These are phyloP conservation scores for Monarcha castaneiventris DNA, from an alignment of 2,113 vertebrate genomes.

Conservation along the genomic window DNA sequence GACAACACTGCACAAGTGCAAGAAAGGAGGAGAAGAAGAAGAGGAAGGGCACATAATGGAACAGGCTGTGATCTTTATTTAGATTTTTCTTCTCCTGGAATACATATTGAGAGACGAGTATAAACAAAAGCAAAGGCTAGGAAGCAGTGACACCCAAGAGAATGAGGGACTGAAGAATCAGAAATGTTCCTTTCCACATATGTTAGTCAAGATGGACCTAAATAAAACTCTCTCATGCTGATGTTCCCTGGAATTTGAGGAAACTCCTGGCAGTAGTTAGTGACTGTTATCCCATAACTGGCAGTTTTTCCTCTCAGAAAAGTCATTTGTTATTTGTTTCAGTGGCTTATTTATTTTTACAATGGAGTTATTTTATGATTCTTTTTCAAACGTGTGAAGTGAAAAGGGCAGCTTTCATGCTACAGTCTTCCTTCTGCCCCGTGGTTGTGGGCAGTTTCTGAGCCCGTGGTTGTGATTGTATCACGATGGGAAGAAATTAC, in stretches of 20 bases:
- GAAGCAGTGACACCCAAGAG: slow-evolving; percentile 67
- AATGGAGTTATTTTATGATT: background rate
- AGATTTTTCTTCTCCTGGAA: slow-evolving; percentile 67
- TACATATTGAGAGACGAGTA: slow-evolving; percentile 68
- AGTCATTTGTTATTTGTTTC: background rate
- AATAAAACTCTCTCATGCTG: background rate
- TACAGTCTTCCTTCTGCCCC: background rate
- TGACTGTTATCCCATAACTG: background rate
- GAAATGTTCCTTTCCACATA: background rate
- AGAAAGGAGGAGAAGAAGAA: slow-evolving; percentile 62
- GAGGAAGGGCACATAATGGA: slow-evolving; percentile 74
- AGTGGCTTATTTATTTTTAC: background rate
- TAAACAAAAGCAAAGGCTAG: slow-evolving; percentile 73
- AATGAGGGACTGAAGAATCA: slow-evolving; percentile 47
- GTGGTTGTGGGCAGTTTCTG: background rate
- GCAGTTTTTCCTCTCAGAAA: background rate
- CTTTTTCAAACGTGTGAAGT: background rate
- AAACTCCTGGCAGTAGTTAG: background rate
- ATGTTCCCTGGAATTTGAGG: background rate
- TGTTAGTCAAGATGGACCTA: background rate
- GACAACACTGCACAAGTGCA: slow-evolving; percentile 77
- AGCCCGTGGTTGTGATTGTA: background rate
- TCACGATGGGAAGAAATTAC: background rate
- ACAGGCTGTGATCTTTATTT: slow-evolving; percentile 77
- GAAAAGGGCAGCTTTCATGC: background rate